phyloP scores from a whole-genome alignment of 1,140 invertebrate species.

The Micrasema minimum region DNA sequence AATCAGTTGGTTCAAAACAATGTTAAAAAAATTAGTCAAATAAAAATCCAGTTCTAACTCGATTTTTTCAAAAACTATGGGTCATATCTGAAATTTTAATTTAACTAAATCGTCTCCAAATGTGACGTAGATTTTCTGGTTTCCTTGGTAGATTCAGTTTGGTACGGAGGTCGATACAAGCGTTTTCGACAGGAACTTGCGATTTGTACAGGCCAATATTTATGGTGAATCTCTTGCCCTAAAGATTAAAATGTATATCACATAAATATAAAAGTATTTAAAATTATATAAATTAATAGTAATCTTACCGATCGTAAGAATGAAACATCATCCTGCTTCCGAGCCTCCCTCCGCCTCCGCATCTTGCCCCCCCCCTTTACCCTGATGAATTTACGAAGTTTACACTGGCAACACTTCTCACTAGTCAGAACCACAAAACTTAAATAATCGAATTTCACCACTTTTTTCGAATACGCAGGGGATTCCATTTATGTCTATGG shows the following conservation, averaged over 20 bases:
- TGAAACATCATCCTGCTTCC: conserved; percentile 98
- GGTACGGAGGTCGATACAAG: not conserved
- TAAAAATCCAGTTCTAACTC: no score
- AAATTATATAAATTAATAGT: conserved; percentile 3
- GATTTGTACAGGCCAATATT: not conserved
- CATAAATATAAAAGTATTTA: not conserved
- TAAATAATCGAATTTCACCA: conserved; percentile 7
- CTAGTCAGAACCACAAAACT: conserved; percentile 6
- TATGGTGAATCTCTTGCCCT: not conserved
- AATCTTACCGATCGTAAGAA: conserved; percentile 93
- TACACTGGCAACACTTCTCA: conserved; percentile 38
- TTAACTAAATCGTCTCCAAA: not conserved
- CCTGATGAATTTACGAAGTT: no score
- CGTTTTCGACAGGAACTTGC: not conserved
- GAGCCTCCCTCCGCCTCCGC: conserved; percentile 92
- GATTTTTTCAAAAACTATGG: no score
- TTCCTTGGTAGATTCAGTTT: not conserved
- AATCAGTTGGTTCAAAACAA: no score
- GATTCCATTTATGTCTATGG: conserved; percentile 12
- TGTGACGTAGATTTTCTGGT: not conserved
- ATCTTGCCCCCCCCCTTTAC: conserved; percentile 67
- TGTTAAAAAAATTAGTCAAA: no score
- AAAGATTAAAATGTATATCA: not conserved
- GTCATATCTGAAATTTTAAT: no score
- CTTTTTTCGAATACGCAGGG: conserved; percentile 27